Percentiles rank a stretch among this genome's conserved stretches.
These are phyloP conservation scores for Myotis daubentonii DNA, from an alignment of 2,797 vertebrate genomes.

Conservation along the genomic window DNA sequence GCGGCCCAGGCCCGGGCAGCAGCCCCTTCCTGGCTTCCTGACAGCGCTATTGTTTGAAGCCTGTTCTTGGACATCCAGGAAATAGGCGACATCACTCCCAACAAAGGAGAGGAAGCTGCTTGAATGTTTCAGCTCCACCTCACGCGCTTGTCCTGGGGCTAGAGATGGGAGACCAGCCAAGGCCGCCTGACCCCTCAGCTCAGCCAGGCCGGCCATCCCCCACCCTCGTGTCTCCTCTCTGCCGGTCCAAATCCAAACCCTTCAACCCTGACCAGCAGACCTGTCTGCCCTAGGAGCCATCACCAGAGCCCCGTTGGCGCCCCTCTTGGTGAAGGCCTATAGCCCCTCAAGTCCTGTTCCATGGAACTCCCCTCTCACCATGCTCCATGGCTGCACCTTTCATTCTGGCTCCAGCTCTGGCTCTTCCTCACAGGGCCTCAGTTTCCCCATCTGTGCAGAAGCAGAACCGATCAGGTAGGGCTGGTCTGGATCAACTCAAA, in stretches of 20 bases:
- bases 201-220: background rate
- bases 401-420: background rate
- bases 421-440: background rate
- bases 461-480: conserved; percentile 78
- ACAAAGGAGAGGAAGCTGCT: conserved; percentile 81
- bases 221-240: background rate
- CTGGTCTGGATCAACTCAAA: conserved; percentile 27
- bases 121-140: conserved; percentile 79
- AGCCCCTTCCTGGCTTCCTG: conserved; percentile 82
- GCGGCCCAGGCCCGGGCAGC: conserved; percentile 68
- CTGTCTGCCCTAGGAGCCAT: background rate
- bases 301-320: rapidly evolving
- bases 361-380: background rate
- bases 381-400: background rate
- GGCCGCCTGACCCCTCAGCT: conserved; percentile 61
- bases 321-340: background rate
- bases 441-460: background rate
- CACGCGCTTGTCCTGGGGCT: conserved; percentile 63
- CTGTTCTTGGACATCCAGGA: conserved; percentile 81
- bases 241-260: background rate
- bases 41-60: conserved; percentile 80
- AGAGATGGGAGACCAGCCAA: conserved; percentile 71
- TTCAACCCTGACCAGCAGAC: background rate
- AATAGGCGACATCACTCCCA: conserved; percentile 81
- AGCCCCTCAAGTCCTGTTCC: background rate